phyloP scores from a whole-genome alignment of 1,140 invertebrate genomes.

The Plectrocnemia conspersa region DNA sequence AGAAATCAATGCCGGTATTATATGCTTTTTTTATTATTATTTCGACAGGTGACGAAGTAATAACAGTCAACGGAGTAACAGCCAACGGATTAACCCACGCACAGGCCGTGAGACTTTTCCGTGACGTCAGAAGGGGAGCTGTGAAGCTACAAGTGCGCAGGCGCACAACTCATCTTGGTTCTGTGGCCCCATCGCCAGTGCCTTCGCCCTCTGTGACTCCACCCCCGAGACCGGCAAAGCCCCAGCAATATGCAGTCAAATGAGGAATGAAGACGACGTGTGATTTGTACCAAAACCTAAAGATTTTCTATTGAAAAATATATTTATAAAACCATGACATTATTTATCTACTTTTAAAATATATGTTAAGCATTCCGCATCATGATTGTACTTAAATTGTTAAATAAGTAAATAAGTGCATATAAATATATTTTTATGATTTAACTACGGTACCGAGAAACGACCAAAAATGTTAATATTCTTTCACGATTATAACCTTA shows the following conservation, averaged over 20 bases:
- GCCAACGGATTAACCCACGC: slow-evolving; percentile 70
- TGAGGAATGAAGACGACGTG: background rate
- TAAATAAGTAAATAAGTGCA: too few relatives aligned
- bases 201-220: slow-evolving; percentile 48
- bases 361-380: too few relatives aligned
- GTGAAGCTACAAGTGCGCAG: slow-evolving; percentile 64
- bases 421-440: too few relatives aligned
- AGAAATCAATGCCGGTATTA: too few relatives aligned
- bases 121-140: slow-evolving; percentile 67
- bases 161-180: slow-evolving; percentile 49
- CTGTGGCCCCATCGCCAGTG: slow-evolving; percentile 44
- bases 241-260: too few relatives aligned
- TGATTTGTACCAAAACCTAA: background rate
- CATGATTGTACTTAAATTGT: too few relatives aligned
- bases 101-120: slow-evolving; percentile 74
- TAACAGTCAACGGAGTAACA: slow-evolving; percentile 68
- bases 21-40: slow-evolving; percentile 16
- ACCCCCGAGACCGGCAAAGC: slow-evolving; percentile 40
- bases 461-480: too few relatives aligned
- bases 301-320: background rate
- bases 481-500: too few relatives aligned
- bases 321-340: background rate
- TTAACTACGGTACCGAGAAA: too few relatives aligned
- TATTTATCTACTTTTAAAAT: too few relatives aligned
- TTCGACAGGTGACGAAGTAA: slow-evolving; percentile 71